A percentile compares a stretch with the other conserved stretches of the same genome.
These are phyloP conservation scores for Lochmaea crataegi DNA, from an alignment of 2,888 invertebrate species.

Conservation along the genomic window DNA sequence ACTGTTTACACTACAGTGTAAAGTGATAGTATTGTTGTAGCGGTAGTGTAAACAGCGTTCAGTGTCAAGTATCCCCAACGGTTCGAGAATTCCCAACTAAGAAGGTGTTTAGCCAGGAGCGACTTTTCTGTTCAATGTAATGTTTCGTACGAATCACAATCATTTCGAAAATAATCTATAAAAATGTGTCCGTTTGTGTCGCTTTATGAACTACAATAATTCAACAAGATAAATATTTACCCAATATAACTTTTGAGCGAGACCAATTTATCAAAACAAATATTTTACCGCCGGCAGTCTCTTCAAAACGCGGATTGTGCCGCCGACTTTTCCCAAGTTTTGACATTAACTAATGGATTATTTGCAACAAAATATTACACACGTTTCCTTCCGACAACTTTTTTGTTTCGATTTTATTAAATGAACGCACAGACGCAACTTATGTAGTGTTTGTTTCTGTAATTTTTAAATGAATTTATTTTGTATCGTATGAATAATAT, in stretches of 20 bases:
- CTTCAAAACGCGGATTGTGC: slow-evolving; percentile 26
- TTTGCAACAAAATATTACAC: slow-evolving; percentile 31
- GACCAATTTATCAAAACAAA: slow-evolving; percentile 30
- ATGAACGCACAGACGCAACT: background rate
- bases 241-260: slow-evolving; percentile 20
- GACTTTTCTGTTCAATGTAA: too few relatives aligned
- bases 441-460: too few relatives aligned
- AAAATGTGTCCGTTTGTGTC: slow-evolving; percentile 19
- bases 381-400: slow-evolving; percentile 9
- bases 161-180: too few relatives aligned
- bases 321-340: slow-evolving; percentile 29
- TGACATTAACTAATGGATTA: slow-evolving; percentile 38
- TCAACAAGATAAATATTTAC: slow-evolving; percentile 27
- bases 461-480: too few relatives aligned
- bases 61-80: too few relatives aligned
- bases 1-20: too few relatives aligned
- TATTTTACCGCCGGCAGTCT: slow-evolving; percentile 16
- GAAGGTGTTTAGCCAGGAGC: too few relatives aligned
- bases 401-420: slow-evolving; percentile 3
- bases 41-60: too few relatives aligned
- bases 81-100: too few relatives aligned
- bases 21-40: too few relatives aligned
- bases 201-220: slow-evolving; percentile 15
- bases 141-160: too few relatives aligned
- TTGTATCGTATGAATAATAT: too few relatives aligned